Base-by-base conservation (phyloP, 2,113 vertebrate genomes). In the Anoplopoma fimbria region DNA sequence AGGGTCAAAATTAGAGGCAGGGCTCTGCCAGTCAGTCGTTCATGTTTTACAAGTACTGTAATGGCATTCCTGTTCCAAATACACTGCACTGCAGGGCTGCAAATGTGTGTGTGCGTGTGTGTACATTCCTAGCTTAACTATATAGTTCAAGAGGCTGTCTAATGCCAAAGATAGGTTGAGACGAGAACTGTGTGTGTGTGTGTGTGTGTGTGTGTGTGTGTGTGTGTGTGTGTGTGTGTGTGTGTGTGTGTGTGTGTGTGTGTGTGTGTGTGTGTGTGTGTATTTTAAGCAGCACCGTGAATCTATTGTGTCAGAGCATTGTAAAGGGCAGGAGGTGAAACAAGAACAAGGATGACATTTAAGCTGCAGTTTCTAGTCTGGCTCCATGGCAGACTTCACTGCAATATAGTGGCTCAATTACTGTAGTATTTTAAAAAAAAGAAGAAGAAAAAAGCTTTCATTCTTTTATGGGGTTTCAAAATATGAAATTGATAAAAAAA, bases 271-370 rank as follows among this genome's bases (percentile, higher is more conserved):
- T 60, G 47, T 82, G 38, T 45, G 42, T 69, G 45, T 81, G 68
- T 88, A 75, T 88, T 85, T 89, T 74, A 62, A 79, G 69, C 34
- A 65, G 78, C 80, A 76, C 62, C 81, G 49, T 76, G 80, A 61
- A 71, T 82, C 67, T 67, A 71, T 92, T 91, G 88, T 87, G 84
- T 85, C 61, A 63, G 57, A 62, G 69, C 72, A 67, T 80, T 90
- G 82, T 92, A 88, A 93, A 88, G 90, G 89, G 80, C 87, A 90
- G 75, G 55, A 87, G 92, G 90, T 92, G 87, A 90, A 85, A 83
- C 9, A 0, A 75, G 84, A 89, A 88, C 91, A 90, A 74, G 81
- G 81, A 62, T 90, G 88, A 90, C 88, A 91, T 93, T 91, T 85
- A 84, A 85, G 75, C 69, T 68, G 51, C 29, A 60, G 79, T 78